Conservation (phyloP, 2,113 vertebrate genomes). For the Cephalopterus ornatus region DNA sequence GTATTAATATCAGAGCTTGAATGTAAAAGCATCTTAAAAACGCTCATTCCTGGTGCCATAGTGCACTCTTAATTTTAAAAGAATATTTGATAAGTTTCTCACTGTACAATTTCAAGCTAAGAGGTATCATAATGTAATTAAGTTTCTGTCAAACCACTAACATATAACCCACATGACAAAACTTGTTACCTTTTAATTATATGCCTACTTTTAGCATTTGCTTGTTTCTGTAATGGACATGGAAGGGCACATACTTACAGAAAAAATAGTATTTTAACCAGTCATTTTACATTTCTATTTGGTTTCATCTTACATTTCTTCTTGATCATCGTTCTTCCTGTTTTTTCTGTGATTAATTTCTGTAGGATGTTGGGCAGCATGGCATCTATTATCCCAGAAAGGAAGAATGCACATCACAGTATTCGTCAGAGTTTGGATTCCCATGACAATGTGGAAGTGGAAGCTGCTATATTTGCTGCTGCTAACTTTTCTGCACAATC, state of each 20-base stretch:
- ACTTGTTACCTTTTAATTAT: background rate
- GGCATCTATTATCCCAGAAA: slow-evolving; percentile 96
- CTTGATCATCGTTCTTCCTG: background rate
- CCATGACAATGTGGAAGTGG: slow-evolving; percentile 96
- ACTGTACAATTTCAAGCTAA: background rate
- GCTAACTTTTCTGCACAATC: slow-evolving; percentile 97
- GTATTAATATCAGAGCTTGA: background rate
- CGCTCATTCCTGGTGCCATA: background rate
- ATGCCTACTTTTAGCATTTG: background rate
- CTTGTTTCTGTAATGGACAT: background rate
- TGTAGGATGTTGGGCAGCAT: slow-evolving; percentile 94
- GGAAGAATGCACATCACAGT: slow-evolving; percentile 97
- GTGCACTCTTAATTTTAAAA: background rate
- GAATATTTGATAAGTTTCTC: background rate
- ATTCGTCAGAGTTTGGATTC: slow-evolving; percentile 98
- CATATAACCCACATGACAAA: background rate
- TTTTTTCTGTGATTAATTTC: background rate
- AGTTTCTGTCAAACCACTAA: background rate
- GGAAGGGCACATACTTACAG: background rate
- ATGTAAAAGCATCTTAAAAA: background rate
- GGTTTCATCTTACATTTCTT: background rate
- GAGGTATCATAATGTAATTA: background rate
- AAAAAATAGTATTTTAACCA: background rate
- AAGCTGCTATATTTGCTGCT: slow-evolving; percentile 97
- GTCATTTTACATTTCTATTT: background rate